Evolutionary conservation across 2,797 vertebrate species (phyloP).

Genomic region (Cyclura pinguis): DNA sequence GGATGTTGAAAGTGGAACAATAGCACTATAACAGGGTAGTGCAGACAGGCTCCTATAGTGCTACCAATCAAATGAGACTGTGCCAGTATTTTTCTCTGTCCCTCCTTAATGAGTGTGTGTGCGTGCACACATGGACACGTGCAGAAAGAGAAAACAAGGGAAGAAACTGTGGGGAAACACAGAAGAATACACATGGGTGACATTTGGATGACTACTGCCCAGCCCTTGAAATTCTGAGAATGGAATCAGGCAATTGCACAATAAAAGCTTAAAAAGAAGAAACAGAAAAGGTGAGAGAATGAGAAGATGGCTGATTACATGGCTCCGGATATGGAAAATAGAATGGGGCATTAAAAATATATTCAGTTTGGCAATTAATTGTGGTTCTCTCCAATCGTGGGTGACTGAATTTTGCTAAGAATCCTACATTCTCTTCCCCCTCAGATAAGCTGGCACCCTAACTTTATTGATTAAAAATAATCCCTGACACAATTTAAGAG

Average conservation of each 20-base stretch:
- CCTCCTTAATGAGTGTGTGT: too few relatives aligned
- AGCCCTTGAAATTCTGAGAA: background rate
- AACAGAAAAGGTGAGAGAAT: background rate
- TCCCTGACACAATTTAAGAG: background rate
- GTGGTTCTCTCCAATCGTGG: background rate
- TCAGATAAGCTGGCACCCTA: background rate
- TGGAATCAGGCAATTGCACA: background rate
- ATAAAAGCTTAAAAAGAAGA: background rate
- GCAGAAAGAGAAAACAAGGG: too few relatives aligned
- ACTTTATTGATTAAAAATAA: slow-evolving; percentile 6
- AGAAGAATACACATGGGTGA: too few relatives aligned
- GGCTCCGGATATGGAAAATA: background rate
- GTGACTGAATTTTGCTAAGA: background rate
- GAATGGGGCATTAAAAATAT: background rate
- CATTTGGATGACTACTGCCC: too few relatives aligned
- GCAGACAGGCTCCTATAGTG: too few relatives aligned
- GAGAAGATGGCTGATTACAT: background rate
- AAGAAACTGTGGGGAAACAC: too few relatives aligned
- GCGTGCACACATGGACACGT: too few relatives aligned
- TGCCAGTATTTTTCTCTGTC: too few relatives aligned
- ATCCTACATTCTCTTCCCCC: background rate
- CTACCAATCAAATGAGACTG: too few relatives aligned
- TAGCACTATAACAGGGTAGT: too few relatives aligned
- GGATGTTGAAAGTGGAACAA: too few relatives aligned
- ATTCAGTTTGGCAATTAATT: background rate